Percentiles rank a stretch among this genome's conserved stretches.
These are phyloP conservation scores for Atta cephalotes DNA, from an alignment of 1,140 invertebrate genomes.

Conservation along the genomic window DNA sequence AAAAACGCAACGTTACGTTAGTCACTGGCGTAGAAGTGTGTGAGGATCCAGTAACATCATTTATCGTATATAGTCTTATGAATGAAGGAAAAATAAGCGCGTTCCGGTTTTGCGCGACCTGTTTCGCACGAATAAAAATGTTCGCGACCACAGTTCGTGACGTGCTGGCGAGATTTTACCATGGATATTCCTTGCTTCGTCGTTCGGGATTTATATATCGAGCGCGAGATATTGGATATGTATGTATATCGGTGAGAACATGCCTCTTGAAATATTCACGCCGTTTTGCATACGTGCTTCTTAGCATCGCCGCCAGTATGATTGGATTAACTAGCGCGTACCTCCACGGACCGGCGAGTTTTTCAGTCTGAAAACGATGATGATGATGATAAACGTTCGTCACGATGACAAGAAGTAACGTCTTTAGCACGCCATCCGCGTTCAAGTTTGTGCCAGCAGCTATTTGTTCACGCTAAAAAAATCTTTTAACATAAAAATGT, in stretches of 20 bases:
- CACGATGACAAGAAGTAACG: slow-evolving; percentile 19
- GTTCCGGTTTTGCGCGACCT: slow-evolving; percentile 68
- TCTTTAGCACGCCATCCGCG: slow-evolving; percentile 5
- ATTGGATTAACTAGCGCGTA: slow-evolving; percentile 35
- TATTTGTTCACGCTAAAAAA: not conserved
- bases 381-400: slow-evolving; percentile 12
- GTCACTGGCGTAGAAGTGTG: not conserved
- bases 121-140: slow-evolving; percentile 69
- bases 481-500: not conserved
- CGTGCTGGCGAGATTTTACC: slow-evolving; percentile 17
- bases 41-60: slow-evolving; percentile 41
- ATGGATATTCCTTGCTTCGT: slow-evolving; percentile 39
- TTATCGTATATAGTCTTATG: slow-evolving; percentile 55
- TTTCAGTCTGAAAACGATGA: slow-evolving; percentile 25
- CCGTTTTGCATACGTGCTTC: slow-evolving; percentile 43
- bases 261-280: slow-evolving; percentile 60
- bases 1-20: slow-evolving; percentile 27
- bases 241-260: slow-evolving; percentile 17
- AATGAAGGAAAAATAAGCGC: slow-evolving; percentile 71
- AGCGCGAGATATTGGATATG: slow-evolving; percentile 22
- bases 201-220: slow-evolving; percentile 61
- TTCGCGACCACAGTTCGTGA: slow-evolving; percentile 33
- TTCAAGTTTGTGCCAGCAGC: not conserved
- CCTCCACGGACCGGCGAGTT: slow-evolving; percentile 27
- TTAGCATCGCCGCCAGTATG: slow-evolving; percentile 21